phyloP scores from a whole-genome alignment of 2,888 invertebrate species.

The Podabrus alpinus region DNA sequence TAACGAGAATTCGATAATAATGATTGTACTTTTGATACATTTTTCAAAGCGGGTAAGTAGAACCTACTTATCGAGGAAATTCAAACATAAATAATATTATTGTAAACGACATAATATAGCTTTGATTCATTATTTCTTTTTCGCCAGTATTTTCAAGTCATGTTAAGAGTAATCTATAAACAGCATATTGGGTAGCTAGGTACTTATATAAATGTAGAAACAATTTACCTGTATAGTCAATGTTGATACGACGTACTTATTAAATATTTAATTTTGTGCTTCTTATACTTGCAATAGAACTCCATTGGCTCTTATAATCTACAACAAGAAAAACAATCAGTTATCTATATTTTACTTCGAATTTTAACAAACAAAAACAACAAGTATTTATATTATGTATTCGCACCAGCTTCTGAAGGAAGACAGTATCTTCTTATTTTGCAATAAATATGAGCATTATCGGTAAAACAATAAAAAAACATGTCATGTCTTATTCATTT shows the following conservation, averaged over 20 bases:
- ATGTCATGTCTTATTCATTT: not conserved
- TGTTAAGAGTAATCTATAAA: not conserved
- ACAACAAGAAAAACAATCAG: not conserved
- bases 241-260: not conserved
- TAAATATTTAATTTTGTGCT: not conserved
- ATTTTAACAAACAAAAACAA: too few relatives aligned
- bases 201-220: not conserved
- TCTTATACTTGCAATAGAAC: not conserved
- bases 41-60: too few relatives aligned
- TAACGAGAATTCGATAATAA: too few relatives aligned
- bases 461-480: not conserved
- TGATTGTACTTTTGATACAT: too few relatives aligned
- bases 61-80: not conserved
- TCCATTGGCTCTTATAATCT: not conserved
- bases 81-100: not conserved
- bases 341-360: not conserved
- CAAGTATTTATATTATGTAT: too few relatives aligned
- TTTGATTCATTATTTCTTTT: too few relatives aligned
- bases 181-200: too few relatives aligned
- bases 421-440: not conserved
- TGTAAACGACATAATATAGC: too few relatives aligned
- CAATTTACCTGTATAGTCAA: constrained; percentile 7
- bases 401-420: too few relatives aligned
- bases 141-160: not conserved
- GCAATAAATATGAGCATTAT: not conserved